Evolutionary conservation across 2,113 vertebrate genomes (phyloP).

Genomic region (Phylloscopus trochiloides): DNA sequence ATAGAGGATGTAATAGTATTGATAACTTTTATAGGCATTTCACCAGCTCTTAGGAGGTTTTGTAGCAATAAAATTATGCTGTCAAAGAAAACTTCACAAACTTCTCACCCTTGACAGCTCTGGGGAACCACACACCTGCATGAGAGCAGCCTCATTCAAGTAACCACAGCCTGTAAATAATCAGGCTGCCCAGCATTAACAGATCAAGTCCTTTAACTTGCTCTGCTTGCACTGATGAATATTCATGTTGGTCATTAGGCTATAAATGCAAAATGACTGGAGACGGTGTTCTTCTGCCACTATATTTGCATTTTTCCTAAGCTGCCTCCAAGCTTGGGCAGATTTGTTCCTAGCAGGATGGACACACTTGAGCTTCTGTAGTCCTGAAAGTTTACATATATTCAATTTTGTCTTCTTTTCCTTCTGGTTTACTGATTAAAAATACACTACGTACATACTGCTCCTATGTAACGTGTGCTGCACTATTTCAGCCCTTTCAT

Average conservation of each 20-base stretch:
- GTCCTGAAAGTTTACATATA: background rate
- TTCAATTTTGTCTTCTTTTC: background rate
- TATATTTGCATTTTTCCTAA: background rate
- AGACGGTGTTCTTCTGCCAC: background rate
- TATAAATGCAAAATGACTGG: background rate
- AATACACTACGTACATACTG: background rate
- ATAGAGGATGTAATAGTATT: background rate
- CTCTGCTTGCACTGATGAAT: background rate
- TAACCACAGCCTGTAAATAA: background rate
- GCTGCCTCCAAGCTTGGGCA: background rate
- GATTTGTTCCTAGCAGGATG: background rate
- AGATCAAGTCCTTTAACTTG: background rate
- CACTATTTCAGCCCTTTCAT: background rate
- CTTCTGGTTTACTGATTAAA: background rate
- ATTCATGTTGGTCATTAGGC: background rate
- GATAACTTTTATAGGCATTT: background rate
- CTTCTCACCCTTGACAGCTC: background rate
- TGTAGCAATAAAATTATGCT: background rate
- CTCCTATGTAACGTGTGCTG: background rate
- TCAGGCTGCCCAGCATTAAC: background rate
- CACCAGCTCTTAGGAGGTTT: background rate
- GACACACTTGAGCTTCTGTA: background rate
- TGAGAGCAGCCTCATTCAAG: background rate
- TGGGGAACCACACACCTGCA: rapidly evolving
- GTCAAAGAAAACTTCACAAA: background rate